Percentiles rank a stretch among this genome's conserved stretches.
These are phyloP conservation scores for Diarsia rubi DNA, from an alignment of 2,888 invertebrate genomes.

Conservation along the genomic window DNA sequence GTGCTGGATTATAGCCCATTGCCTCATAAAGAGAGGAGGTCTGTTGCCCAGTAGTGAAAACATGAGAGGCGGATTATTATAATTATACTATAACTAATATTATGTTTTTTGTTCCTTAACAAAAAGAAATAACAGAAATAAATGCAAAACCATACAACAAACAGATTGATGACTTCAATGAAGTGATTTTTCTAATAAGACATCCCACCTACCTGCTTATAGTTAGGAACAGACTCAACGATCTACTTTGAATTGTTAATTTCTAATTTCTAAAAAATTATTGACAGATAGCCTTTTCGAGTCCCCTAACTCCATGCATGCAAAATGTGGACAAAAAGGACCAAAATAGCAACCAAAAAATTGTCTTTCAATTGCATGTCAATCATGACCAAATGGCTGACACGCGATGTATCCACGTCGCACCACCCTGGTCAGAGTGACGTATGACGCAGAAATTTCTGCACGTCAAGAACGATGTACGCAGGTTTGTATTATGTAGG, in stretches of 20 bases:
- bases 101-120: too few species aligned
- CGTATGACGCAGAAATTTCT: constrained; percentile 28
- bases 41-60: too few species aligned
- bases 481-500: neutral
- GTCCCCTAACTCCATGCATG: neutral
- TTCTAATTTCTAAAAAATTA: neutral
- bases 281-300: neutral
- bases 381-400: constrained; percentile 41
- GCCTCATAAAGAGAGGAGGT: too few species aligned
- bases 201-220: neutral
- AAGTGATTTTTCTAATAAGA: neutral
- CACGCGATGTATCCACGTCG: constrained; percentile 28
- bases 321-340: neutral
- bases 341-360: constrained; percentile 25
- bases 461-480: neutral
- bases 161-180: neutral
- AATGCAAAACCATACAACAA: neutral
- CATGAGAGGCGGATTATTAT: too few species aligned
- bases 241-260: neutral
- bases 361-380: constrained; percentile 45
- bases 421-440: constrained; percentile 20
- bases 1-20: too few species aligned
- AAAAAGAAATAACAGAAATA: neutral
- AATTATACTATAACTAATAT: too few species aligned
- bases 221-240: neutral